Base-by-base conservation (phyloP, 1,140 invertebrate species). In the Hirudo medicinalis region DNA sequence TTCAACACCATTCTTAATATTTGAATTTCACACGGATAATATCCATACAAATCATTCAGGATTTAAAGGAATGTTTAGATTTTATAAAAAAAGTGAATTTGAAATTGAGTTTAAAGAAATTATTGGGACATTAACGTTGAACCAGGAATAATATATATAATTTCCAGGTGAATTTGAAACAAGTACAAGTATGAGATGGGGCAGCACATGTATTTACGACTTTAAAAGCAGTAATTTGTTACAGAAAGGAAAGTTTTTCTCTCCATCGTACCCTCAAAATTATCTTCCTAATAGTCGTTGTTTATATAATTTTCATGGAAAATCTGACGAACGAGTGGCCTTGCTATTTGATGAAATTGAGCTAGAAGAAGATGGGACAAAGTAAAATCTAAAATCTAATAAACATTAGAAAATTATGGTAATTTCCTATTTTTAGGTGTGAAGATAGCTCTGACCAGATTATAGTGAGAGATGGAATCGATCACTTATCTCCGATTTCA, bases 261-360 rank as follows among this genome's bases (percentile, higher is more conserved):
- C 89, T 57, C 90, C 90, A 0, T 84, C 88, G 73, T 91, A 91
- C 82, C 90, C 90, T 11, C 90, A 90, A 54, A 89, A 86, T 75
- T 91, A 91, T 79, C 89, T 89, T n/a, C 87, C 86, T 75, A 88
- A 89, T 78, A 85, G 89, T 75, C 84, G 86, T 53, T 92, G 90
- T 82, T 86, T 87, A 72, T 91, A 91, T 82, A 85, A 86, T 76
- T 91, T 92, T 81, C 84, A 75, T 68, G 81, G 75, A 72, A 78
- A 78, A 43, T 75, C 63, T 81, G 84, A 73, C 70, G 79, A 72
- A 71, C 70, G 79, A 69, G 78, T 75, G 73, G 55, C 25, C 32
- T 25, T 85, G 49, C 73, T 79, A 9, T 84, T 85, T 68, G 78
- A 82, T 43, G 77, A 77, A 49, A 76, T 79, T 43, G 77, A 79